phyloP scores from a whole-genome alignment of 2,797 vertebrate species.

The Phoeniculus purpureus region DNA sequence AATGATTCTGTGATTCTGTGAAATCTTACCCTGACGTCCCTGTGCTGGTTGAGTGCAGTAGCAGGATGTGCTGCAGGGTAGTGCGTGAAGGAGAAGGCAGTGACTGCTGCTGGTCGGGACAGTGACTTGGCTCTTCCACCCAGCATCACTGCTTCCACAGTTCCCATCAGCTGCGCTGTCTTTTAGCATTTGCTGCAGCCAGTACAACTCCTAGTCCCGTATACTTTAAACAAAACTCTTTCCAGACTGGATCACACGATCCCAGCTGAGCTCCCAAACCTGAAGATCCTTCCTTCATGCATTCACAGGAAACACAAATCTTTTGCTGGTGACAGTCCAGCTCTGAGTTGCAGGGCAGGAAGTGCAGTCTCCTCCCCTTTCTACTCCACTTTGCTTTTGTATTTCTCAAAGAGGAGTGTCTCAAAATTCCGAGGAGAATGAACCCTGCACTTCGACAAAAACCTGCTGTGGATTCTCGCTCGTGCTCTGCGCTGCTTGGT shows the following conservation, averaged over 20 bases:
- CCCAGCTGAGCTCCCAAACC: background rate
- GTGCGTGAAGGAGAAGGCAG: background rate
- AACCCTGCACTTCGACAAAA: background rate
- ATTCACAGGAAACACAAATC: background rate
- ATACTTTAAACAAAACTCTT: background rate
- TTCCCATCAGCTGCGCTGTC: background rate
- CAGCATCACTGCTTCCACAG: fast-evolving
- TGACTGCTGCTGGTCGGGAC: fast-evolving
- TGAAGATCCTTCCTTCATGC: background rate
- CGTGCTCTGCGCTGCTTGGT: background rate
- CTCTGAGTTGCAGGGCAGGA: background rate
- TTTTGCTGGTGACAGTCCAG: background rate
- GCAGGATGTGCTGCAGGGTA: background rate
- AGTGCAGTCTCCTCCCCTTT: background rate
- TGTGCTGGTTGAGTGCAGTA: no score
- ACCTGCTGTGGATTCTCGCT: fast-evolving
- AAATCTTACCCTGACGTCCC: background rate
- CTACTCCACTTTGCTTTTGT: background rate
- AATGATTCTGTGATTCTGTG: no score
- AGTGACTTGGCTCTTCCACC: background rate
- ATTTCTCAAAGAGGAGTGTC: background rate
- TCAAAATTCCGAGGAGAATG: background rate
- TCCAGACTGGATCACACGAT: background rate
- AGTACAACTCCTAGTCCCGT: background rate
- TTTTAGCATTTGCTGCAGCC: background rate